Percentiles rank a stretch among this genome's conserved stretches.
These are phyloP conservation scores for Eospalax fontanierii DNA, from an alignment of 2,797 vertebrate genomes.

Conservation along the genomic window DNA sequence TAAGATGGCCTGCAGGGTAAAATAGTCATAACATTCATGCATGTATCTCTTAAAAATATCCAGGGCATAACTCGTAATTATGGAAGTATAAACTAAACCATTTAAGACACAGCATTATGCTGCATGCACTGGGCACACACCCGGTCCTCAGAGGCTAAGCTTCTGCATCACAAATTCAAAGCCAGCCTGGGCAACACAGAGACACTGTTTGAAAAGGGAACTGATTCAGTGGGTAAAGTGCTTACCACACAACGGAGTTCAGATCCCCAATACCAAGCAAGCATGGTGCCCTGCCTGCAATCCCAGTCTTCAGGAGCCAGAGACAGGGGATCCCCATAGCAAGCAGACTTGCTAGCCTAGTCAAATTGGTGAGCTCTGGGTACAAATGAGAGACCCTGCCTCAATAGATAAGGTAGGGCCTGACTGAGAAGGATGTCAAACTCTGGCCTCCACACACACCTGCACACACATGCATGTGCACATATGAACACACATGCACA, in stretches of 20 bases:
- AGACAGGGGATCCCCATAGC: not conserved
- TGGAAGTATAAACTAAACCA: constrained; percentile 15
- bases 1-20: not conserved
- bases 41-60: constrained; percentile 1
- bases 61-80: not conserved
- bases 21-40: not conserved
- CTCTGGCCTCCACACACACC: not conserved
- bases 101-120: constrained; percentile 22
- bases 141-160: not conserved
- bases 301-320: not conserved
- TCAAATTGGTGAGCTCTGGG: not conserved
- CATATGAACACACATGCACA: not conserved
- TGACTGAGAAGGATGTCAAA: not conserved
- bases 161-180: not conserved
- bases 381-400: not conserved
- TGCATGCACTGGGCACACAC: not conserved
- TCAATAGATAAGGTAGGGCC: not conserved
- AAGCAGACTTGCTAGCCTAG: not conserved
- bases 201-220: not conserved
- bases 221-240: not conserved
- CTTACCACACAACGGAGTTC: not conserved
- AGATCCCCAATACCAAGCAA: not conserved
- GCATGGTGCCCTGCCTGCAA: not conserved
- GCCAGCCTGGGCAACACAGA: not conserved
- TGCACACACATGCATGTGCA: not conserved